phyloP scores from a whole-genome alignment of 2,888 invertebrate genomes.

The Apotomis turbidana region DNA sequence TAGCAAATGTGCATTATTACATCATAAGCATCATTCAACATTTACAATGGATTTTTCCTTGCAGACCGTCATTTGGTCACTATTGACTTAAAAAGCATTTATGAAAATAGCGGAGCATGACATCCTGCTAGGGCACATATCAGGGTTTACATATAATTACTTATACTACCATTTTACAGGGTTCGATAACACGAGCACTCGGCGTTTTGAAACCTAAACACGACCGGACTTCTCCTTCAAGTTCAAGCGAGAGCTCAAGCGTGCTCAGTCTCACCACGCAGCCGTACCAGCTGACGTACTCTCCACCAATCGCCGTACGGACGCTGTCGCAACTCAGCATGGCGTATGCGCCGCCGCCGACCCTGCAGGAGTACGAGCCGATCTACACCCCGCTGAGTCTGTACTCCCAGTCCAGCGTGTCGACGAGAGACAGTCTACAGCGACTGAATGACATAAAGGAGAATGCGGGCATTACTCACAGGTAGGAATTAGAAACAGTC shows the following conservation, averaged over 20 bases:
- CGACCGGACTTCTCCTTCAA: conserved; percentile 87
- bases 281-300: conserved; percentile 77
- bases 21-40: too few species aligned
- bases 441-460: conserved; percentile 78
- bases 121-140: too few species aligned
- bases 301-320: conserved; percentile 81
- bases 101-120: too few species aligned
- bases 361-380: conserved; percentile 80
- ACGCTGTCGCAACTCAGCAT: conserved; percentile 84
- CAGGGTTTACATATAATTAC: too few species aligned
- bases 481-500: conserved; percentile 43
- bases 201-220: conserved; percentile 86
- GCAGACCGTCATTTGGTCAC: too few species aligned
- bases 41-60: too few species aligned
- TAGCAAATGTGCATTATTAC: background rate
- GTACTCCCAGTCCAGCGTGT: conserved; percentile 78
- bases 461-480: conserved; percentile 70
- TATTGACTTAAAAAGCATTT: too few species aligned
- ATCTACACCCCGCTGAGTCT: conserved; percentile 78
- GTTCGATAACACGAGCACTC: conserved; percentile 88
- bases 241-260: conserved; percentile 86
- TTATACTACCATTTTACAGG: conserved; percentile 72
- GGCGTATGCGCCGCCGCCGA: conserved; percentile 84
- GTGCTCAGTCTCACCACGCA: conserved; percentile 81
- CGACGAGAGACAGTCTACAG: conserved; percentile 76